These are phyloP conservation scores for Salmo trutta DNA, from an alignment of 2,797 vertebrate species.

Conservation along the genomic window DNA sequence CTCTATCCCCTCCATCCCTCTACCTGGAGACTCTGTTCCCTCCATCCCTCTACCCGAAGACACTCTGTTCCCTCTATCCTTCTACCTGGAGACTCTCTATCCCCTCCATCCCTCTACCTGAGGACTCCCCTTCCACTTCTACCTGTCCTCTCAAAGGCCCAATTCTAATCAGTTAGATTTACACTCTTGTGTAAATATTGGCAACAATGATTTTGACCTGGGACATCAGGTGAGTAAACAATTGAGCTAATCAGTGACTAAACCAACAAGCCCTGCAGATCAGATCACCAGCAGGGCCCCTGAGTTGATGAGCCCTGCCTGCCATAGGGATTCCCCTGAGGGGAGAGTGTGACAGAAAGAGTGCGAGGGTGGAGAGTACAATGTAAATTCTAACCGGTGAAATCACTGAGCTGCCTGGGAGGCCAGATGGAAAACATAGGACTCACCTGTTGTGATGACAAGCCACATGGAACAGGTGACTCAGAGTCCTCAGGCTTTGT, in stretches of 20 bases:
- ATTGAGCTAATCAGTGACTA: not conserved
- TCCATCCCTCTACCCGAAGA: too few species aligned
- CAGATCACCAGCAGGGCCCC: not conserved
- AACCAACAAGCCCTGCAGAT: not conserved
- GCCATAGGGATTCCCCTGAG: not conserved
- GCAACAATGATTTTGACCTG: not conserved
- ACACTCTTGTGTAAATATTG: not conserved
- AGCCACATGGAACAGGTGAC: conserved; percentile 51
- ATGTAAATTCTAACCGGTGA: not conserved
- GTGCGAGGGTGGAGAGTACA: not conserved
- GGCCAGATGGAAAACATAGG: not conserved
- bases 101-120: too few species aligned
- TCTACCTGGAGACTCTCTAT: not conserved
- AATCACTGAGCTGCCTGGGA: too few species aligned
- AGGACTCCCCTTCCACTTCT: too few species aligned
- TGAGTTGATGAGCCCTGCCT: not conserved
- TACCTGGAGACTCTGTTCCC: not conserved
- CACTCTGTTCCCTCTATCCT: not conserved
- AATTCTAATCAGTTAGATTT: not conserved
- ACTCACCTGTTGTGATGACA: conserved; percentile 22
- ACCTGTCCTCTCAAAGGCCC: not conserved
- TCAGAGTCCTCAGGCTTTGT: not conserved
- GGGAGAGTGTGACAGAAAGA: not conserved
- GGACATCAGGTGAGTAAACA: not conserved
- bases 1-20: too few species aligned